phyloP scores from a whole-genome alignment of 2,888 invertebrate species.

The Thymelicus acteon region DNA sequence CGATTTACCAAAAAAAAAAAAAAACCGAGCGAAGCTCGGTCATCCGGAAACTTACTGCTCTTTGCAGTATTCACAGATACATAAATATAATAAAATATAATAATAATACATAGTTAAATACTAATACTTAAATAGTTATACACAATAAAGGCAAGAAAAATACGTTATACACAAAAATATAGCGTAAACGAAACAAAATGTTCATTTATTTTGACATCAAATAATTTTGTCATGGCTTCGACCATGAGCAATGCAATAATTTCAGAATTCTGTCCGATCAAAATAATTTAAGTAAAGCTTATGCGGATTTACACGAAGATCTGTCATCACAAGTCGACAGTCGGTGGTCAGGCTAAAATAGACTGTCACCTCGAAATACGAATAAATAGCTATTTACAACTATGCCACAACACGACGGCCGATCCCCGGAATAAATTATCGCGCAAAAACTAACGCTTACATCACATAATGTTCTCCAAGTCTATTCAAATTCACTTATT shows the following conservation, averaged over 20 bases:
- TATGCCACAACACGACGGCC: conserved; percentile 49
- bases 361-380: conserved; percentile 66
- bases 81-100: too few species aligned
- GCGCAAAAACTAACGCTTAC: conserved; percentile 47
- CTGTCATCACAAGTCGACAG: conserved; percentile 42
- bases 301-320: conserved; percentile 33
- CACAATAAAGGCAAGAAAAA: too few species aligned
- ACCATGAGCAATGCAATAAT: background rate
- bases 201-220: background rate
- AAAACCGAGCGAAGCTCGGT: too few species aligned
- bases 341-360: conserved; percentile 59
- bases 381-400: conserved; percentile 63
- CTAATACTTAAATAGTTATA: too few species aligned
- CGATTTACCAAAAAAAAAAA: too few species aligned
- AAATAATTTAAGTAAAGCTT: conserved; percentile 4
- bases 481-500: conserved; percentile 27
- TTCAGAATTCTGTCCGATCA: conserved; percentile 5
- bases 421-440: conserved; percentile 48
- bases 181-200: background rate
- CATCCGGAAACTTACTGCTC: too few species aligned
- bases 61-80: too few species aligned
- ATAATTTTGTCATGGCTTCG: background rate
- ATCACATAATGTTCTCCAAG: conserved; percentile 13
- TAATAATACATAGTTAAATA: too few species aligned
- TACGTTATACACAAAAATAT: too few species aligned